Conservation (phyloP, 2,797 vertebrate genomes). For the Australoheros facetus region DNA sequence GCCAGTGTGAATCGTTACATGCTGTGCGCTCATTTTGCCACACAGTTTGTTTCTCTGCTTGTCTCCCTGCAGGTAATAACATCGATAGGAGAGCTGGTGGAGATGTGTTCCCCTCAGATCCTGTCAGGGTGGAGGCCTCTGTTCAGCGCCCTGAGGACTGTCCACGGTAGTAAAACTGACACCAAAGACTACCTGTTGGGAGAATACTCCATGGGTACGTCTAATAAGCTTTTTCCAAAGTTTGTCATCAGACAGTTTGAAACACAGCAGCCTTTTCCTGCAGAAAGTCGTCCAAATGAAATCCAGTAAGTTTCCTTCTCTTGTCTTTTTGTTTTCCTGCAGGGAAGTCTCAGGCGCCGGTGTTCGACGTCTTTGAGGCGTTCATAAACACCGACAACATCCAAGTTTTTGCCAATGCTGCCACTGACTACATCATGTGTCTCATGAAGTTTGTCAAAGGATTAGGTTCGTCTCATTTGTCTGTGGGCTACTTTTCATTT, state of each 20-base stretch:
- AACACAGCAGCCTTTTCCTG: fast-evolving
- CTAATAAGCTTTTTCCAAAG: fast-evolving
- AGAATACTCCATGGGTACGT: slow-evolving; percentile 91
- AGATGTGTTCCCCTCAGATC: slow-evolving; percentile 94
- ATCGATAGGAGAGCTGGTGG: slow-evolving; percentile 95
- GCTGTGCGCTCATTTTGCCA: not conserved
- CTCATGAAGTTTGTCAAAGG: slow-evolving; percentile 99
- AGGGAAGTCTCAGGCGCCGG: slow-evolving; percentile 95
- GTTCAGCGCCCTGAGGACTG: slow-evolving; percentile 95
- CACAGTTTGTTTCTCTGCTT: not conserved
- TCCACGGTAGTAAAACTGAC: slow-evolving; percentile 90
- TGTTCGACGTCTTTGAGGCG: slow-evolving; percentile 98
- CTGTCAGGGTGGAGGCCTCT: slow-evolving; percentile 96
- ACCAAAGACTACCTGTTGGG: slow-evolving; percentile 94
- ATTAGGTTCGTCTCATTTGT: slow-evolving; percentile 76
- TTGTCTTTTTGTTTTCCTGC: not conserved
- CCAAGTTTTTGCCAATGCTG: slow-evolving; percentile 97
- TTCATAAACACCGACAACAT: slow-evolving; percentile 98
- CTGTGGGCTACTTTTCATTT: fast-evolving
- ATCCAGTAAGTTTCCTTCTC: not conserved
- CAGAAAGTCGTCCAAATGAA: not conserved
- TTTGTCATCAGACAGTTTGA: not conserved
- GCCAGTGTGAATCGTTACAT: too few species aligned
- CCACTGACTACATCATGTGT: slow-evolving; percentile 98
- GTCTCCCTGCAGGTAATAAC: slow-evolving; percentile 86